These are phyloP conservation scores for Chelmon rostratus DNA, from an alignment of 2,797 vertebrate species.

Conservation along the genomic window DNA sequence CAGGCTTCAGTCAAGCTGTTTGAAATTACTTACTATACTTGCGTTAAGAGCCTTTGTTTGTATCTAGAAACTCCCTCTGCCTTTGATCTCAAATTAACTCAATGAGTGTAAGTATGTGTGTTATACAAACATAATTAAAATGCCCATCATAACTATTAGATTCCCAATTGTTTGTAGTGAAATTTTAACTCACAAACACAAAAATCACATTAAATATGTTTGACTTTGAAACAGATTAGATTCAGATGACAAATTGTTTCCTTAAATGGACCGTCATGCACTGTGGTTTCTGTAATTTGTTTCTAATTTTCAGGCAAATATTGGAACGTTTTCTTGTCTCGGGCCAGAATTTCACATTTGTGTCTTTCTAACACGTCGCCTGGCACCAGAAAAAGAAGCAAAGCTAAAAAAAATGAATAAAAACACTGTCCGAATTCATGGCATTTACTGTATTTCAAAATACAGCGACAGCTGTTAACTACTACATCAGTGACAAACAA, in stretches of 20 bases:
- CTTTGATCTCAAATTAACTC: slow-evolving; percentile 51
- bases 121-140: slow-evolving; percentile 44
- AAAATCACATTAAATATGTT: slow-evolving; percentile 25
- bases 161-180: slow-evolving; percentile 12
- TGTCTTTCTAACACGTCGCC: slow-evolving; percentile 16
- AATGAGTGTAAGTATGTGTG: slow-evolving; percentile 17
- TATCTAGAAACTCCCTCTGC: slow-evolving; percentile 38
- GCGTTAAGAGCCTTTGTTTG: slow-evolving; percentile 46
- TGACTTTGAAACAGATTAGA: slow-evolving; percentile 50
- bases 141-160: slow-evolving; percentile 37
- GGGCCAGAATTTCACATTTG: slow-evolving; percentile 15
- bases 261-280: slow-evolving; percentile 40
- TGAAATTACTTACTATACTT: slow-evolving; percentile 49
- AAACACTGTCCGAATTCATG: slow-evolving; percentile 30
- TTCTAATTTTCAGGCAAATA: slow-evolving; percentile 36
- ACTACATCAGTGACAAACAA: slow-evolving; percentile 65
- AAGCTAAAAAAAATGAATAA: background rate
- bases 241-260: slow-evolving; percentile 48
- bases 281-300: slow-evolving; percentile 48
- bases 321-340: slow-evolving; percentile 13
- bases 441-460: slow-evolving; percentile 56
- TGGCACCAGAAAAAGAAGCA: slow-evolving; percentile 2
- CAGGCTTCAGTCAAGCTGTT: slow-evolving; percentile 58
- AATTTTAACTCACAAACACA: slow-evolving; percentile 16
- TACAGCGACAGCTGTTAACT: slow-evolving; percentile 62